Evolutionary conservation across 1,140 invertebrate species (phyloP), one percentile per base, ranked within the genome.

Genomic region (Meloidogyne chitwoodi): DNA sequence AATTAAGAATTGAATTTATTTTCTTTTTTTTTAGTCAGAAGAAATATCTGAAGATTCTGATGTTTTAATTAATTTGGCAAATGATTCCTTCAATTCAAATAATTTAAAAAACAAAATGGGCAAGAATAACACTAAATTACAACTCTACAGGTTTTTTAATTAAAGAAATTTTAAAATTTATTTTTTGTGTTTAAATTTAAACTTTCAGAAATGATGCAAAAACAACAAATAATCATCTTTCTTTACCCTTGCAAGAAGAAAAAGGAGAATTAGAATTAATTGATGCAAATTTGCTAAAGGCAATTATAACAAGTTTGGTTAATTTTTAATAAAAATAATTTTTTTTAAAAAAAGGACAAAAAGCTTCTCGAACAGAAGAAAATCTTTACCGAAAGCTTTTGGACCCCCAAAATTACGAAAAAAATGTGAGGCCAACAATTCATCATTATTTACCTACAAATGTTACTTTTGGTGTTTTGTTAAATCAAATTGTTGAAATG

Each of bases 401-500:
- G 0, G 76, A 85, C 61, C 83, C 81, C 31, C 41, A 71, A 29
- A 31, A 69, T 29, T 87, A 86, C 62, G 84, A 86, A 68, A 82
- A 84, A 68, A 75, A 86, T 74, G 68, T 75, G 1, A 77, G 84
- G 2, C 85, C 84, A 29, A 81, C 85, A 10, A 31, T 69, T 4
- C 84, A 87, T 77, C 84, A 86, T 71, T 74, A 70, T 31, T 63
- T 84, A 61, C 72, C 85, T 26, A 86, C 85, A 19, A 86, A 86
- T 82, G 74, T 85, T 61, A 86, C 84, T 27, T 86, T 86, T 75
- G 84, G 85, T 3, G 86, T 86, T 72, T 75, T 86, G 19, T 61
- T 86, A 1, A 86, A 87, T 72, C 84, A 87, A 75, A 86, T 86
- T 66, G 85, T 86, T 0, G 84, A 87, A 81, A 87, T 86, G 85